Percentiles rank a stretch among this genome's conserved stretches.
Conservation (phyloP, 2,888 invertebrate genomes). For the Trachelus troglodyta region DNA sequence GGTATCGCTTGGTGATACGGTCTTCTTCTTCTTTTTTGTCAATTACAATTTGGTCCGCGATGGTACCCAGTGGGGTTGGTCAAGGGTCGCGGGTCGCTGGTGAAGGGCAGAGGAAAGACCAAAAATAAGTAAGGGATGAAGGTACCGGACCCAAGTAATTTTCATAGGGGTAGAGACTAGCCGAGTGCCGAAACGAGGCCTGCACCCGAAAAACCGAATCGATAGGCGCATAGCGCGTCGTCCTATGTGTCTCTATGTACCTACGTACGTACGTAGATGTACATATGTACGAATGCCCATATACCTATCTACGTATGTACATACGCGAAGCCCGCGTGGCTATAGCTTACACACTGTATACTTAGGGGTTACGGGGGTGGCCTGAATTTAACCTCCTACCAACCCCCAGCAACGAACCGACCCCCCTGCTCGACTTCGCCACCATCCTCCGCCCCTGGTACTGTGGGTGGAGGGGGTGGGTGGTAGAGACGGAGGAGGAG, state of each 20-base stretch:
- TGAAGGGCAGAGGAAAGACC: conserved; percentile 12
- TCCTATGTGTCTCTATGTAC: conserved; percentile 8
- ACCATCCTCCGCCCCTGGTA: conserved; percentile 2
- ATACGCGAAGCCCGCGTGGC: conserved; percentile 19
- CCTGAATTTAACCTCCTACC: conserved; percentile 55
- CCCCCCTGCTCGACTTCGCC: background rate
- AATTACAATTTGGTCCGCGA: too few relatives aligned
- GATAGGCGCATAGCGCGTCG: conserved; percentile 60
- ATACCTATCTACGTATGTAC: conserved; percentile 25
- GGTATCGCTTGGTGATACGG: too few relatives aligned
- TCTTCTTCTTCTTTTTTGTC: too few relatives aligned
- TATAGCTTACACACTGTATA: conserved; percentile 56
- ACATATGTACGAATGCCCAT: conserved; percentile 23
- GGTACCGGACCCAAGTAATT: conserved; percentile 32
- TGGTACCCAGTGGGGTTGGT: too few relatives aligned
- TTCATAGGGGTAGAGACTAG: conserved; percentile 37
- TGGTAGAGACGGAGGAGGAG: conserved; percentile 15
- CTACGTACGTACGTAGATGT: conserved; percentile 27
- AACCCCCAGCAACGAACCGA: too few relatives aligned
- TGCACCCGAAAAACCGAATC: conserved; percentile 64
- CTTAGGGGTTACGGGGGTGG: conserved; percentile 56
- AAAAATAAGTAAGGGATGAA: conserved; percentile 1
- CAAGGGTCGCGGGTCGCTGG: background rate
- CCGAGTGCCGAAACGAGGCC: conserved; percentile 56
- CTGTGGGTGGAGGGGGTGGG: background rate